Percentiles rank a stretch among this genome's conserved stretches.
Evolutionary conservation across 2,113 vertebrate species (phyloP).

Genomic region (Syngnathoides biaculeatus): DNA sequence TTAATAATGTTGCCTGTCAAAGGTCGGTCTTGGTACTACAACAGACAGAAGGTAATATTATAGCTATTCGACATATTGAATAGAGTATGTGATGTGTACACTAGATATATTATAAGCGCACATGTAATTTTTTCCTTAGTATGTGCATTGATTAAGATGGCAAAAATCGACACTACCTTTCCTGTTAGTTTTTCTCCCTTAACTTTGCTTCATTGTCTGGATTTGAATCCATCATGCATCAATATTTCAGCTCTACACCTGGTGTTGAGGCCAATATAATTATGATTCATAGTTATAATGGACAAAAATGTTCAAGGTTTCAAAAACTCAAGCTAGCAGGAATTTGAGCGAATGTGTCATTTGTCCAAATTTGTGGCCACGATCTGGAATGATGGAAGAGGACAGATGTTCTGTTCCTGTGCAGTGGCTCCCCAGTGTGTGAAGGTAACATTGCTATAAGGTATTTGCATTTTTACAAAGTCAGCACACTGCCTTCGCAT

Average conservation of each 20-base stretch:
- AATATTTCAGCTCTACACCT: not conserved
- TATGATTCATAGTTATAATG: conserved; percentile 2
- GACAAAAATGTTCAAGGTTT: not conserved
- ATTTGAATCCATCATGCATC: not conserved
- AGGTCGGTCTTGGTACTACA: too few species aligned
- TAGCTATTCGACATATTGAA: too few species aligned
- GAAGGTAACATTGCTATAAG: conserved; percentile 2
- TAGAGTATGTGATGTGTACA: too few species aligned
- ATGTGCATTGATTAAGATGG: too few species aligned
- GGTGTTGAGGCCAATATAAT: not conserved
- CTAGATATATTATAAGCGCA: too few species aligned
- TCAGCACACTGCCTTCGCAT: conserved; percentile 10
- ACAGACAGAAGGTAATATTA: too few species aligned
- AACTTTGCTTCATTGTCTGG: not conserved
- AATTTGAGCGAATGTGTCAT: not conserved
- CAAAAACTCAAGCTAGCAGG: not conserved
- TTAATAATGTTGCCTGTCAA: too few species aligned
- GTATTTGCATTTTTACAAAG: conserved; percentile 11
- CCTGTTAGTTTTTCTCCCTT: not conserved
- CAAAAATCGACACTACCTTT: too few species aligned
- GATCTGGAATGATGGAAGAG: not conserved
- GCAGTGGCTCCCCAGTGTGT: conserved; percentile 1
- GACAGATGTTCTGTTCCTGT: not conserved
- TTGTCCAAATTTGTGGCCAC: conserved; percentile 5
- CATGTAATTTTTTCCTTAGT: too few species aligned